phyloP scores from a whole-genome alignment of 2,797 vertebrate species.

The Erethizon dorsatum region DNA sequence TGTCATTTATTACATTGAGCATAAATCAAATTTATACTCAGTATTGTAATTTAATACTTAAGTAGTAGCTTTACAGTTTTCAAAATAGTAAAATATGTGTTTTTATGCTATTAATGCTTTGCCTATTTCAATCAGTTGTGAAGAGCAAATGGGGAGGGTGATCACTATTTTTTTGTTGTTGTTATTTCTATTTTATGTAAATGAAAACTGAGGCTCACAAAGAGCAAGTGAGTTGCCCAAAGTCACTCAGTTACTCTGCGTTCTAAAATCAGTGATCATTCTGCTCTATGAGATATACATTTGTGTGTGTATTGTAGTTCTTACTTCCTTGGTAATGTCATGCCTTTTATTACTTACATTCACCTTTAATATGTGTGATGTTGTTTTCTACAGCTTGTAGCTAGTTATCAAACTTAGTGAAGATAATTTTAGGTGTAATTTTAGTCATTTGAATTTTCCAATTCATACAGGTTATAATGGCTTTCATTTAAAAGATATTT shows the following conservation, averaged over 20 bases:
- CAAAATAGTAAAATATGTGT: conserved; percentile 12
- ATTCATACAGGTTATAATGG: not conserved
- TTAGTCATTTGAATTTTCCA: not conserved
- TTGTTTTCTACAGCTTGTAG: conserved; percentile 22
- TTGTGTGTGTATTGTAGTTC: not conserved
- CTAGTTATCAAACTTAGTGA: conserved; percentile 16
- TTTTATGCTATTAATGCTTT: conserved; percentile 15
- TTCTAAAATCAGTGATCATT: not conserved
- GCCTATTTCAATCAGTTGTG: conserved; percentile 3
- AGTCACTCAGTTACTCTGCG: not conserved
- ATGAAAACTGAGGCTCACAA: not conserved
- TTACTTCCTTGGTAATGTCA: not conserved
- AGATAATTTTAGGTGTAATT: not conserved
- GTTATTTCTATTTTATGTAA: not conserved
- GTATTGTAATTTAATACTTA: conserved; percentile 26
- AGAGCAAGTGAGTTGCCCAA: not conserved
- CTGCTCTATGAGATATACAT: not conserved
- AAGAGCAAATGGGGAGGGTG: not conserved
- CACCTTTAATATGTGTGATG: not conserved
- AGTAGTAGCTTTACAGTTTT: conserved; percentile 28
- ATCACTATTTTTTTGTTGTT: too few relatives aligned
- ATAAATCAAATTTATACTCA: not conserved
- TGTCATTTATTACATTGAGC: not conserved
- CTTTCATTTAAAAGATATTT: conserved; percentile 30
- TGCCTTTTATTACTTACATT: not conserved